Evolutionary conservation across 1,140 invertebrate species (phyloP).

Genomic region (Rhopalosiphum maidis): DNA sequence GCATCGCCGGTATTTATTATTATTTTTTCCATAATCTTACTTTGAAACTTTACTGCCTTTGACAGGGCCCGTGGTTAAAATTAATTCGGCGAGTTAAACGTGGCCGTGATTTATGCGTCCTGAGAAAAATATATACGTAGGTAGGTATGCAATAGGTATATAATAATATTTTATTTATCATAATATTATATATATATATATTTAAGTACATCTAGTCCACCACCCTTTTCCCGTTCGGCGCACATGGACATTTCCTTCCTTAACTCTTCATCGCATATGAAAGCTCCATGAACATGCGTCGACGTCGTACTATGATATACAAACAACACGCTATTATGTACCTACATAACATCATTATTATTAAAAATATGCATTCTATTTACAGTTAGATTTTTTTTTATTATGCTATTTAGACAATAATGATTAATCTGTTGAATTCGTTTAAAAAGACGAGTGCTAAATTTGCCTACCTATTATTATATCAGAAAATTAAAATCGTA

Average conservation of each 20-base stretch:
- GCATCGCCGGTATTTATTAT: neutral
- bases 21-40: neutral
- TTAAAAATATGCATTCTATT: too few relatives aligned
- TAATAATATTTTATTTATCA: neutral
- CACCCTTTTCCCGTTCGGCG: too few relatives aligned
- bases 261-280: neutral
- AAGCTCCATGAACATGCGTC: neutral
- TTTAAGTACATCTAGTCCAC: neutral
- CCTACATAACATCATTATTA: too few relatives aligned
- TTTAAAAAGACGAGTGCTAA: too few relatives aligned
- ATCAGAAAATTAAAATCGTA: too few relatives aligned
- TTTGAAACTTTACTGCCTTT: conserved; percentile 26
- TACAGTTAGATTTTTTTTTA: too few relatives aligned
- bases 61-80: conserved; percentile 5
- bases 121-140: neutral
- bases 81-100: conserved; percentile 5
- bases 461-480: too few relatives aligned
- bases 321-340: too few relatives aligned
- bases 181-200: neutral
- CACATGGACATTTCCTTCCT: neutral
- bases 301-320: too few relatives aligned
- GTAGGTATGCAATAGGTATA: neutral
- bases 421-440: too few relatives aligned
- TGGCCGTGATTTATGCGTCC: neutral
- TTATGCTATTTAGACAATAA: too few relatives aligned